These are phyloP conservation scores for Lithophane ornitopus DNA, from an alignment of 2,888 invertebrate species.

Conservation along the genomic window DNA sequence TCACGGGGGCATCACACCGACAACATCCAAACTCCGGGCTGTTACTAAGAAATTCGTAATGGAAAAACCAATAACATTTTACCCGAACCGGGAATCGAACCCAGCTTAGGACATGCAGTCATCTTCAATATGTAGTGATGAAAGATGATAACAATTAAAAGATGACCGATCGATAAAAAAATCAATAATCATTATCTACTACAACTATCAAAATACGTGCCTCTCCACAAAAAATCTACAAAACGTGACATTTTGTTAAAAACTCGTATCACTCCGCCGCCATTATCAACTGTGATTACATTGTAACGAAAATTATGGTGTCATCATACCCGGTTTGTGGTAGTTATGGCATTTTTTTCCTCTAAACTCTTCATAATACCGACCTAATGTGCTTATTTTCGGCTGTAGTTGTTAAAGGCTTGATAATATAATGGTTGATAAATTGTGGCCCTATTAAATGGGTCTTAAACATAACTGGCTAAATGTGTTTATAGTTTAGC, in stretches of 20 bases:
- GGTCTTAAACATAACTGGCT: background rate
- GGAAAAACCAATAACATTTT: no score
- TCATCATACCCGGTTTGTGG: background rate
- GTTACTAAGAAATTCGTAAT: no score
- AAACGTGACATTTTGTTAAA: slow-evolving; percentile 39
- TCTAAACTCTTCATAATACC: background rate
- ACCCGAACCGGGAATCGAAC: no score
- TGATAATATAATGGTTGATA: background rate
- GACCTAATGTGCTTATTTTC: background rate
- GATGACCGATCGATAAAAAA: background rate
- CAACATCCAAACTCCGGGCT: no score
- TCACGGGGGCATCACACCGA: no score
- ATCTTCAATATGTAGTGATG: background rate
- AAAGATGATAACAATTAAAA: background rate
- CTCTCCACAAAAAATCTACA: background rate
- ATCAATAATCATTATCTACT: slow-evolving; percentile 25
- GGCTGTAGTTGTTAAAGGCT: background rate
- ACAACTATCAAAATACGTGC: slow-evolving; percentile 39
- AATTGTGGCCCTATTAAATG: background rate
- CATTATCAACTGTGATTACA: slow-evolving; percentile 31
- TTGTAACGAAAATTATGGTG: slow-evolving; percentile 42
- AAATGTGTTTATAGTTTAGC: background rate
- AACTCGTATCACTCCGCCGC: background rate
- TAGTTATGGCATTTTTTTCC: background rate
- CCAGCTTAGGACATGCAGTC: no score